Evolutionary conservation across 1,140 invertebrate genomes (phyloP).

Genomic region (Danaus melanippus): DNA sequence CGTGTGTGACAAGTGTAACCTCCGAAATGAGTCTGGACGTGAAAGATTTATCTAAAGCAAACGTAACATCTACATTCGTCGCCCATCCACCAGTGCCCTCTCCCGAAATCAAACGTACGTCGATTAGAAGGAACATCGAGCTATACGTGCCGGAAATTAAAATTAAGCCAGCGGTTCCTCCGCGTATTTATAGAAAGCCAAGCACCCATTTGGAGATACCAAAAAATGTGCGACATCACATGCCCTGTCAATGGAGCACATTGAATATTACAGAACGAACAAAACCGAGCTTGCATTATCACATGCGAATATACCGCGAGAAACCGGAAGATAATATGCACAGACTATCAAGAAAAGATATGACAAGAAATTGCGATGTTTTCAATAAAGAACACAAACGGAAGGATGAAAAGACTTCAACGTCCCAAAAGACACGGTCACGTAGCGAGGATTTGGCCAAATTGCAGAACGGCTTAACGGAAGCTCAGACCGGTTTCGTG

Average conservation of each 20-base stretch:
- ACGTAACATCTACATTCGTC: constrained; percentile 60
- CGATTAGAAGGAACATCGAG: constrained; percentile 59
- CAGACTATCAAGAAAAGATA: constrained; percentile 41
- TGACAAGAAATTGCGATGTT: constrained; percentile 43
- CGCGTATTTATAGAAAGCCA: constrained; percentile 61
- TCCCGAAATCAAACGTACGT: constrained; percentile 60
- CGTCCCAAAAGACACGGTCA: constrained; percentile 48
- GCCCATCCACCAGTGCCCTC: constrained; percentile 47
- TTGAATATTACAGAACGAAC: constrained; percentile 65
- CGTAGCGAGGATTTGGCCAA: constrained; percentile 67
- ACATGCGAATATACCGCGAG: constrained; percentile 66
- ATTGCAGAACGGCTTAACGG: constrained; percentile 50
- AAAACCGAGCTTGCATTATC: constrained; percentile 67
- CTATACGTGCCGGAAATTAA: constrained; percentile 54
- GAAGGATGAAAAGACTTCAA: constrained; percentile 23
- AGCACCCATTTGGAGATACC: constrained; percentile 62
- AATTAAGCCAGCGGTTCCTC: constrained; percentile 55
- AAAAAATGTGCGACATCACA: constrained; percentile 60
- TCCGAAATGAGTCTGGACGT: constrained; percentile 70
- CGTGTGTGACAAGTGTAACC: constrained; percentile 70
- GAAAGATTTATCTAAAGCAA: constrained; percentile 63
- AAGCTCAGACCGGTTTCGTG: constrained; percentile 51
- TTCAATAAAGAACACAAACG: constrained; percentile 36
- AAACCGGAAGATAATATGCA: constrained; percentile 30
- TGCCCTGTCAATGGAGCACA: constrained; percentile 64